These are phyloP conservation scores for Erythrolamprus reginae DNA, from an alignment of 2,113 vertebrate genomes.

Conservation along the genomic window DNA sequence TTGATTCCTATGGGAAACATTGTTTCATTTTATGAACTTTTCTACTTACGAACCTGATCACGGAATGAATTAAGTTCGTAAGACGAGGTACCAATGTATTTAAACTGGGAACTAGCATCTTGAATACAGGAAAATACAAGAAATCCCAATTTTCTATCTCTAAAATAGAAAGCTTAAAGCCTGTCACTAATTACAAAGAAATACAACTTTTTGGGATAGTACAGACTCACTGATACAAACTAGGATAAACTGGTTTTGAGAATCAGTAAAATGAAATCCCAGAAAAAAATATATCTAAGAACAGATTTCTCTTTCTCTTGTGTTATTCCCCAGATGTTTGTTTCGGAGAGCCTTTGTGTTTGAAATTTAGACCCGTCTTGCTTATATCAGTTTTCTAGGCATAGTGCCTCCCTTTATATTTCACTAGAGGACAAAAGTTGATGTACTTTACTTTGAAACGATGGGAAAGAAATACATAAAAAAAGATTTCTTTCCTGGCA, in stretches of 20 bases:
- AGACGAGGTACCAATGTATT: no score
- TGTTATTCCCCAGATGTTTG: not conserved
- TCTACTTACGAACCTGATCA: no score
- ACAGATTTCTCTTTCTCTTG: rapidly evolving
- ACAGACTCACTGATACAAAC: not conserved
- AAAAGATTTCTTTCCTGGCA: constrained; percentile 30
- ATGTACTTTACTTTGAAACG: constrained; percentile 47
- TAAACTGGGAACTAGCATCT: not conserved
- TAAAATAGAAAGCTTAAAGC: rapidly evolving
- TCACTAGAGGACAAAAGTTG: constrained; percentile 23
- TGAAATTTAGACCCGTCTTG: not conserved
- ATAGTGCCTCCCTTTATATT: constrained; percentile 8
- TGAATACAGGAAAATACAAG: not conserved
- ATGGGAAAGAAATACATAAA: constrained; percentile 26
- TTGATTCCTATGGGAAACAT: no score
- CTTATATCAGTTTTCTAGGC: constrained; percentile 10
- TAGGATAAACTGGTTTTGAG: not conserved
- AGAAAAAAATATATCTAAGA: not conserved
- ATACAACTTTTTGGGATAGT: constrained; percentile 6
- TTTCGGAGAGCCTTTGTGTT: constrained; percentile 1
- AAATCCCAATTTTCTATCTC: not conserved
- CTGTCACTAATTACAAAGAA: not conserved
- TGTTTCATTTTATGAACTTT: no score
- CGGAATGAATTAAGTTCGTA: no score
- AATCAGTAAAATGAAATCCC: rapidly evolving